Base-by-base conservation (phyloP, 2,888 invertebrate species). In the Scrobipalpa atriplicella region DNA sequence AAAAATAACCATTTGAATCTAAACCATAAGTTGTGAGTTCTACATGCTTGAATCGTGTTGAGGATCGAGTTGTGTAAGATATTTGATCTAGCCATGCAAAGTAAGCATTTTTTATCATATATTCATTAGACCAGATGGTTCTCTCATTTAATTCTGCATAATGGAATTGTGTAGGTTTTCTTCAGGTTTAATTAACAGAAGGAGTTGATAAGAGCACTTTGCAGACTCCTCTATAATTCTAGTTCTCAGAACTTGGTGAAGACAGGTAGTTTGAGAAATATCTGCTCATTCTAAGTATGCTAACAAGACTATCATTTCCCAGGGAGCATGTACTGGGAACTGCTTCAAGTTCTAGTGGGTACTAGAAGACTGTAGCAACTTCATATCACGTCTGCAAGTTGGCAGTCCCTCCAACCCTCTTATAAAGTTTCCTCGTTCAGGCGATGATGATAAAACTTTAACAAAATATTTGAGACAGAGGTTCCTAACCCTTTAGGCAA, bases 361-460 rank as follows among this genome's bases (percentile, higher is more conserved):
- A 58, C 38, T 58, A 38, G 58, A 38, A 56, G 47, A n/a, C 19
- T 56, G 54, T 54, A 56, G 58, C 38, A 58, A 58, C 38, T 56
- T n/a, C 56, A 56, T 56, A 56, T 56, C 56, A 56, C 19, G 56
- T 56, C 56, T 36, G 36, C 54, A 5, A 56, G 11, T 56, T 29
- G 56, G 56, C 29, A 36, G 56, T 56, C 29, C 38, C 58, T n/a
- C 54, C 21, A 56, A 54, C 54, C 58, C 58, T 58, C 58, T 58
- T n/a, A 36, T 9, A 66, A 64, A 66, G 54, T 62, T 67, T 64
- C 52, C 68, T 65, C 63, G 64, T 65, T 67, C 43, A 63, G 68
- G 56, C 69, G 69, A 68, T 63, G 69, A 68, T 63, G 68, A 71
- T 72, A 72, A 74, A 71, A 69, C 67, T 70, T 65, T 58, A 65